These are phyloP conservation scores for Andrena praecox DNA, from an alignment of 2,888 invertebrate species.

Conservation along the genomic window DNA sequence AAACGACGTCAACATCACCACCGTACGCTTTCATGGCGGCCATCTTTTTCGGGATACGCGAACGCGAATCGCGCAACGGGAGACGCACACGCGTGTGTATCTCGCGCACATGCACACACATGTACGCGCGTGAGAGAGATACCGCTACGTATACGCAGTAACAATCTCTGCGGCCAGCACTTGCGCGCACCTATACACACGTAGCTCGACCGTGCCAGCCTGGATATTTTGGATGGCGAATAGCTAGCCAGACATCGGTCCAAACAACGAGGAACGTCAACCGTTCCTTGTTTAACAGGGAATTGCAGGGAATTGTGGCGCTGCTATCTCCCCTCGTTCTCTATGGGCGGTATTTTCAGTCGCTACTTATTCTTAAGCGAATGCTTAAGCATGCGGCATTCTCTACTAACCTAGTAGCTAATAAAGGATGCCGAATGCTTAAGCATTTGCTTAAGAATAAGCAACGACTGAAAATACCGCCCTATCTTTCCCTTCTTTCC, in stretches of 20 bases:
- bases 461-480: no score
- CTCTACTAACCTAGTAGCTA: no score
- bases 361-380: no score
- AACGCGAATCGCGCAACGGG: conserved; percentile 72
- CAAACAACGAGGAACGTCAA: conserved; percentile 51
- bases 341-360: no score
- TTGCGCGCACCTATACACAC: conserved; percentile 52
- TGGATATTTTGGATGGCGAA: conserved; percentile 60
- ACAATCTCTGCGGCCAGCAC: conserved; percentile 34
- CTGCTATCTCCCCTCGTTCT: conserved; percentile 43
- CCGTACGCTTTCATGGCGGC: conserved; percentile 84
- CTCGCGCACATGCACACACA: conserved; percentile 36
- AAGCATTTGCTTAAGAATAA: no score
- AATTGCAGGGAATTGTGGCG: conserved; percentile 61
- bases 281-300: conserved; percentile 47
- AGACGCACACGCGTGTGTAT: conserved; percentile 65
- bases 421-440: no score
- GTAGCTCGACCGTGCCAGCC: conserved; percentile 54
- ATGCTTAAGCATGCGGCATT: no score
- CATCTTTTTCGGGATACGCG: conserved; percentile 80
- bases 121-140: conserved; percentile 1
- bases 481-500: conserved; percentile 24
- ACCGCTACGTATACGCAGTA: conserved; percentile 40
- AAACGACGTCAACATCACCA: conserved; percentile 83
- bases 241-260: conserved; percentile 37